These are phyloP conservation scores for Brachionus rubens DNA, from an alignment of 1,140 invertebrate species.

Conservation along the genomic window DNA sequence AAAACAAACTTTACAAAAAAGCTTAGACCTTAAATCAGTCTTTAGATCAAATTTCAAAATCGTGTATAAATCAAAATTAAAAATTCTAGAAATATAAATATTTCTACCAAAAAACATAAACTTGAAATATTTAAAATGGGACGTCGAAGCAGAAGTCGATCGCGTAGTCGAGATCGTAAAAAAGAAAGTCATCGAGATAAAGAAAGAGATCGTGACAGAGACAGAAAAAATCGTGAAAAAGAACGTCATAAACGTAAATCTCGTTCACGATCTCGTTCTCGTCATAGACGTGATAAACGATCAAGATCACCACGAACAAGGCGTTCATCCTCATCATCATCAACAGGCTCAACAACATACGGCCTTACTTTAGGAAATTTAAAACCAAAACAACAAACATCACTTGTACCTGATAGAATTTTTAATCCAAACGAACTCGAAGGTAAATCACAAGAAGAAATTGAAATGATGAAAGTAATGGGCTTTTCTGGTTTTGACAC, in stretches of 20 bases:
- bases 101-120: too few relatives aligned
- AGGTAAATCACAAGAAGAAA: conserved; percentile 72
- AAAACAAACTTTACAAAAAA: too few relatives aligned
- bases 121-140: too few relatives aligned
- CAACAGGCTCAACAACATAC: conserved; percentile 6
- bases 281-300: conserved; percentile 23
- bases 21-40: too few relatives aligned
- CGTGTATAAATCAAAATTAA: too few relatives aligned
- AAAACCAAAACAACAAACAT: neutral
- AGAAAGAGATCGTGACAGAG: conserved; percentile 14
- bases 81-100: too few relatives aligned
- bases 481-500: conserved; percentile 90
- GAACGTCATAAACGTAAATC: conserved; percentile 12
- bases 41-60: too few relatives aligned
- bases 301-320: neutral
- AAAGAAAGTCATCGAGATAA: conserved; percentile 32
- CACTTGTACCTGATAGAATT: neutral
- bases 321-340: neutral
- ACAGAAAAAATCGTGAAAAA: neutral
- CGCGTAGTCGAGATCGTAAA: conserved; percentile 45
- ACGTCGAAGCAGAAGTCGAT: conserved; percentile 12
- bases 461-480: conserved; percentile 93
- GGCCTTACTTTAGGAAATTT: conserved; percentile 17
- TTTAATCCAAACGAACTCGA: conserved; percentile 46
- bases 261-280: conserved; percentile 7